Conservation (phyloP, 2,797 vertebrate species). For the Coracias cyanogaster region DNA sequence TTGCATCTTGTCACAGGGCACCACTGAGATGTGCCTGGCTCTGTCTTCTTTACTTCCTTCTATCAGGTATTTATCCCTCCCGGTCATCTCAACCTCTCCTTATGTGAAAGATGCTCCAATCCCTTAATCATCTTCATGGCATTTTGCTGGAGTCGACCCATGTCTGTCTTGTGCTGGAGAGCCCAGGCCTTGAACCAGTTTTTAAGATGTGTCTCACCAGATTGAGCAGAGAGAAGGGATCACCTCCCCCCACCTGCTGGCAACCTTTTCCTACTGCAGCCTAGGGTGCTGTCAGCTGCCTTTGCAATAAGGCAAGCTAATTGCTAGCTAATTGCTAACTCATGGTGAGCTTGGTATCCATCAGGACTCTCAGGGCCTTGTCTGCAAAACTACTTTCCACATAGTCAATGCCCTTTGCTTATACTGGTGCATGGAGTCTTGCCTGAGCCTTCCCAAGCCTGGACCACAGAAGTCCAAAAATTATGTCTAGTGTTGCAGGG, state of each 20-base stretch:
- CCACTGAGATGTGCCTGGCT: neutral
- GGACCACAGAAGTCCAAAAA: neutral
- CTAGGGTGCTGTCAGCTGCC: neutral
- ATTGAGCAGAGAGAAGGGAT: neutral
- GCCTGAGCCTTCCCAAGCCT: neutral
- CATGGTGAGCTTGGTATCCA: neutral
- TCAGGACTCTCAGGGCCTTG: neutral
- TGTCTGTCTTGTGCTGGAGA: neutral
- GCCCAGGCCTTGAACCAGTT: neutral
- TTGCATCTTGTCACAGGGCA: neutral
- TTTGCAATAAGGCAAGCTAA: neutral
- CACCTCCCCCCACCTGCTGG: neutral
- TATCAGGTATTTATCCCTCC: neutral
- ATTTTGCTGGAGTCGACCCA: neutral
- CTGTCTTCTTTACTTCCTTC: neutral
- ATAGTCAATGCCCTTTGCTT: neutral
- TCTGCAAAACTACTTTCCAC: neutral
- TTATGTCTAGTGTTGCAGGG: neutral
- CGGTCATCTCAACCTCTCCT: neutral
- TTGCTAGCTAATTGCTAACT: neutral
- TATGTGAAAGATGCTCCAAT: neutral
- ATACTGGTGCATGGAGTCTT: neutral
- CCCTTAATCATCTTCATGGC: neutral
- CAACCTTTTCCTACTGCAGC: neutral
- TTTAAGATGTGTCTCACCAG: neutral